phyloP scores from a whole-genome alignment of 1,140 invertebrate genomes.

The Macrosteles quadrilineatus region DNA sequence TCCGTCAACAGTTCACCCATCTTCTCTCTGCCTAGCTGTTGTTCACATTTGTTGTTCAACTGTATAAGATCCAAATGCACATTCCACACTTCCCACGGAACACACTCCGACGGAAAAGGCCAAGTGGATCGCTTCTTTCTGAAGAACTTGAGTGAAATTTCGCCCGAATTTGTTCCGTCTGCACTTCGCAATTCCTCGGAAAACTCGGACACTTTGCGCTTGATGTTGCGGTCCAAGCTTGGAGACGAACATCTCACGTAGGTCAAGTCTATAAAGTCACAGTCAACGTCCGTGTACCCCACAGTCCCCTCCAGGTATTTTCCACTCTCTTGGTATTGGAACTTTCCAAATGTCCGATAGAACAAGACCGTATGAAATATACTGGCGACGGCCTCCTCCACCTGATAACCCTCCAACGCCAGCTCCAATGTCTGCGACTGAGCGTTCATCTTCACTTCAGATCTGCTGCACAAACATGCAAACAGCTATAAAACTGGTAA shows the following conservation, averaged over 20 bases:
- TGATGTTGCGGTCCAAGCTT: constrained; percentile 12
- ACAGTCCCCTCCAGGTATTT: constrained; percentile 93
- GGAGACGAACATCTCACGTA: constrained; percentile 63
- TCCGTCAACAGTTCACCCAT: constrained; percentile 29
- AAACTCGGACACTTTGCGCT: constrained; percentile 22
- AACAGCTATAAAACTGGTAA: no score
- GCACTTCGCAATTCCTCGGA: constrained; percentile 25
- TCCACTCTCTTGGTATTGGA: constrained; percentile 89
- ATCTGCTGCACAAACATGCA: constrained; percentile 7
- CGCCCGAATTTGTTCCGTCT: constrained; percentile 10
- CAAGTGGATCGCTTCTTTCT: constrained; percentile 14
- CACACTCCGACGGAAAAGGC: constrained; percentile 14
- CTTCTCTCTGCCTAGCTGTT: constrained; percentile 15
- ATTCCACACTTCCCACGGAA: constrained; percentile 33
- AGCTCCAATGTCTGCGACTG: constrained; percentile 31
- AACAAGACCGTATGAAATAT: constrained; percentile 96
- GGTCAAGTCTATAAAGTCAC: constrained; percentile 96
- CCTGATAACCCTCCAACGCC: constrained; percentile 84
- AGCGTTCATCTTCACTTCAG: constrained; percentile 24
- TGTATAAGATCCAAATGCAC: constrained; percentile 21
- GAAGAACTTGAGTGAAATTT: constrained; percentile 33
- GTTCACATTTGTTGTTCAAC: constrained; percentile 17
- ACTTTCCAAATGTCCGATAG: constrained; percentile 92
- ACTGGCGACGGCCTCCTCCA: constrained; percentile 90
- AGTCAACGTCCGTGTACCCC: constrained; percentile 93